Base-by-base conservation (phyloP, 1,140 invertebrate species). In the Leptinotarsa defecta region DNA sequence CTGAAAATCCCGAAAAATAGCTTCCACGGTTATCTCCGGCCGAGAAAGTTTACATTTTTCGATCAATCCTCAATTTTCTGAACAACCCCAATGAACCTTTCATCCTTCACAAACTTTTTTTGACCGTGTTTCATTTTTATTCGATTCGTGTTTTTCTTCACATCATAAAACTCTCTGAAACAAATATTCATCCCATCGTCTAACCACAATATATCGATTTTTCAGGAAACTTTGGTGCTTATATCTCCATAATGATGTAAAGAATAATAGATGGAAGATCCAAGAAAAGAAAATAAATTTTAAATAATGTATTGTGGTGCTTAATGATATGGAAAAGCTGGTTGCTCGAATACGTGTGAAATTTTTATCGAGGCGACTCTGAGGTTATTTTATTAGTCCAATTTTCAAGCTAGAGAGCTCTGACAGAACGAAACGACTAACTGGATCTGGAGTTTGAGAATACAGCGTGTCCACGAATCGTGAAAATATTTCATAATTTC, bases 281-380 rank as follows among this genome's bases (percentile, higher is more conserved):
- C 52, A 1, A 19, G 52, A 57, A 57, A 17, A 57, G n/a, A 15
- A 57, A 57, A 19, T 57, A 43, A 43, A 43, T 43, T 43, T 43
- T 43, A 43, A 43, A 43, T 43, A 43, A 57, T 57, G 52, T 57
- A 57, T 57, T 57, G 52, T 57, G 3, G 15, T 57, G 15, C 52
- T 57, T 57, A 57, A 57, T 57, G 52, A 57, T 57, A 19, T 57
- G n/a, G 52, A 57, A 57, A 57, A 57, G 52, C 52, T 57, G 52
- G 52, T 17, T 57, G 52, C 52, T 57, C 52, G 52, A 19, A 57
- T 17, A 57, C 52, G 52, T 57, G 15, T 15, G 52, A 19, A 57
- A 57, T 17, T 57, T 17, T 57, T 19, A 57, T 57, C 52, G 52
- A 57, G 4, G 15, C 52, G 52, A 17, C 52, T 17, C 15, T 57